A percentile compares a stretch with the other conserved stretches of the same genome.
phyloP scores from a whole-genome alignment of 1,140 invertebrate species.

The Elymnias hypermnestra region DNA sequence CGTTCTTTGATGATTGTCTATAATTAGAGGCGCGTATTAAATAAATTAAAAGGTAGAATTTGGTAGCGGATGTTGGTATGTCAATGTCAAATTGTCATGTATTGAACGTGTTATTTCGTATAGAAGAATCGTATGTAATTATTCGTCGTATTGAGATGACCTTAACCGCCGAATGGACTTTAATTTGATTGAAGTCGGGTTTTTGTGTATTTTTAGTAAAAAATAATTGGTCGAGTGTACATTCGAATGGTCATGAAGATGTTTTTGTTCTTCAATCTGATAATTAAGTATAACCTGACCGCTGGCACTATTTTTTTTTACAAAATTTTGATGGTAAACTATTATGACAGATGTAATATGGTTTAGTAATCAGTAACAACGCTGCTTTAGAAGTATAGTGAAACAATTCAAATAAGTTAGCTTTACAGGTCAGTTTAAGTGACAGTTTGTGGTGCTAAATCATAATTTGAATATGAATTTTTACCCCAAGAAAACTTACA shows the following conservation, averaged over 20 bases:
- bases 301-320: not conserved
- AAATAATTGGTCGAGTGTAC: conserved; percentile 12
- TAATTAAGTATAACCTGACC: not conserved
- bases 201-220: conserved; percentile 6
- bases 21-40: conserved; percentile 65
- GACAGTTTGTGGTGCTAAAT: too few species aligned
- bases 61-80: conserved; percentile 43
- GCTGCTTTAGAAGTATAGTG: too few species aligned
- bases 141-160: conserved; percentile 22
- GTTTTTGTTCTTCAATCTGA: conserved; percentile 3
- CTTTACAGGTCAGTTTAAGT: too few species aligned
- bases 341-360: too few species aligned
- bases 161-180: conserved; percentile 14
- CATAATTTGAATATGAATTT: too few species aligned
- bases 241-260: not conserved
- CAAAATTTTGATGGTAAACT: too few species aligned
- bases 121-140: conserved; percentile 16
- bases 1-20: conserved; percentile 54
- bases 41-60: conserved; percentile 56
- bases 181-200: conserved; percentile 8
- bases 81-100: conserved; percentile 39
- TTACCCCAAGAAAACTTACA: too few species aligned
- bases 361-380: too few species aligned
- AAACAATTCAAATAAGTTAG: too few species aligned
- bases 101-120: conserved; percentile 24